Conservation (phyloP, 2,888 invertebrate genomes). For the Ichneumon xanthorius region DNA sequence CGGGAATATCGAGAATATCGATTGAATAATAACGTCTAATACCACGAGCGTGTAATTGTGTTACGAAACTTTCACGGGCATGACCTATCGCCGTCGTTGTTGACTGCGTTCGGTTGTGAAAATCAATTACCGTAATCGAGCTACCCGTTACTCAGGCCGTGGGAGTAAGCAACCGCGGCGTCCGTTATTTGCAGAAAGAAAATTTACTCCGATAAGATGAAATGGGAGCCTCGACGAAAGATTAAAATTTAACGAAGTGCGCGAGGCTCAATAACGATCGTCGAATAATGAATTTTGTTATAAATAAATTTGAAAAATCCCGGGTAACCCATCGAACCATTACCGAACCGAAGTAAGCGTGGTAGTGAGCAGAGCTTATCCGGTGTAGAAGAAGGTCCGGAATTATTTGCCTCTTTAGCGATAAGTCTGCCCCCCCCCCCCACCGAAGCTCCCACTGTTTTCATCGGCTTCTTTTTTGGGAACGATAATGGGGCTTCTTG, state of each 20-base stretch:
- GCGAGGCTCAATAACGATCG: background rate
- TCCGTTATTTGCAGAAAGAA: background rate
- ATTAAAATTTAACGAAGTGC: background rate
- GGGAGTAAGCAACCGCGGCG: background rate
- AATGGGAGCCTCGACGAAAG: background rate
- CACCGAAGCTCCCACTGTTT: background rate
- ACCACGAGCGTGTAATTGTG: background rate
- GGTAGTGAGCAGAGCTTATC: background rate
- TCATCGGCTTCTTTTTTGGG: background rate
- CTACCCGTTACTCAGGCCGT: background rate
- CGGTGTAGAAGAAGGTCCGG: background rate
- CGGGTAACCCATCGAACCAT: background rate
- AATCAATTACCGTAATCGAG: background rate
- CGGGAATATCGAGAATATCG: background rate
- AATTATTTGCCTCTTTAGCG: constrained; percentile 2
- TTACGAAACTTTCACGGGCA: constrained; percentile 2
- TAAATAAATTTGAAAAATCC: background rate
- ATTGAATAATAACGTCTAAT: constrained; percentile 6
- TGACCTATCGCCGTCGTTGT: background rate
- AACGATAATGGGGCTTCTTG: constrained; percentile 44
- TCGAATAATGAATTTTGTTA: background rate
- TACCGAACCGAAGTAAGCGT: background rate
- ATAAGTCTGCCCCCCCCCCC: constrained; percentile 23
- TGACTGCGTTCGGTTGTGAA: background rate
- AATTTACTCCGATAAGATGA: background rate